Percentiles rank a stretch among this genome's conserved stretches.
Evolutionary conservation across 2,797 vertebrate species (phyloP).

Genomic region (Gorsachius magnificus): DNA sequence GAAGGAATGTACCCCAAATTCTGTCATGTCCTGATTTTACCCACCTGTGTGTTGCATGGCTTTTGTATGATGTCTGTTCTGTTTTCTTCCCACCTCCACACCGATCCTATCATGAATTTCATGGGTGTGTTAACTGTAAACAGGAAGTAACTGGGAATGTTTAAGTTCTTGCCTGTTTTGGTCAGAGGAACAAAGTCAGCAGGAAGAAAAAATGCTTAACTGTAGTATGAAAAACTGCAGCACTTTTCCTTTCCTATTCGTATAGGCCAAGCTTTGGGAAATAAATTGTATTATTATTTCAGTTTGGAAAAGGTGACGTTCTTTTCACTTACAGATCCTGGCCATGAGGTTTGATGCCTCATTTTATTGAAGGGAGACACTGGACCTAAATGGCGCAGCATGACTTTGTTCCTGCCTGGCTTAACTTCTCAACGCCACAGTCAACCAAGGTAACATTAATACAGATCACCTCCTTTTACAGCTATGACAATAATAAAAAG

Average conservation of each 20-base stretch:
- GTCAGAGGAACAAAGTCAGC: not conserved
- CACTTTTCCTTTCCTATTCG: not conserved
- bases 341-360: constrained; percentile 99
- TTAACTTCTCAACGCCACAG: constrained; percentile 99
- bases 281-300: not conserved
- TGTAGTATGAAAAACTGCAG: not conserved
- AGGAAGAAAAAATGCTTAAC: not conserved
- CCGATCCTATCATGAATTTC: not conserved
- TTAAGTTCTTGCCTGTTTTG: not conserved
- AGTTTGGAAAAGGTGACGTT: not conserved
- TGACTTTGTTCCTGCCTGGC: constrained; percentile 99
- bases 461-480: not conserved
- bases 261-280: not conserved
- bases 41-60: not conserved
- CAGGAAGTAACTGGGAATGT: not conserved
- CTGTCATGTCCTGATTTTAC: not conserved
- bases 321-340: constrained; percentile 85
- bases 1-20: not conserved
- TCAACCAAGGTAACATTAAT: constrained; percentile 90
- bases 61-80: not conserved
- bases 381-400: constrained; percentile 99
- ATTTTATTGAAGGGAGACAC: constrained; percentile 98
- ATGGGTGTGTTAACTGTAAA: not conserved
- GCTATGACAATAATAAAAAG: not conserved
- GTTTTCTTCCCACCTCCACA: not conserved